phyloP scores from a whole-genome alignment of 2,888 invertebrate genomes.

The Nipponacmea schrenckii region DNA sequence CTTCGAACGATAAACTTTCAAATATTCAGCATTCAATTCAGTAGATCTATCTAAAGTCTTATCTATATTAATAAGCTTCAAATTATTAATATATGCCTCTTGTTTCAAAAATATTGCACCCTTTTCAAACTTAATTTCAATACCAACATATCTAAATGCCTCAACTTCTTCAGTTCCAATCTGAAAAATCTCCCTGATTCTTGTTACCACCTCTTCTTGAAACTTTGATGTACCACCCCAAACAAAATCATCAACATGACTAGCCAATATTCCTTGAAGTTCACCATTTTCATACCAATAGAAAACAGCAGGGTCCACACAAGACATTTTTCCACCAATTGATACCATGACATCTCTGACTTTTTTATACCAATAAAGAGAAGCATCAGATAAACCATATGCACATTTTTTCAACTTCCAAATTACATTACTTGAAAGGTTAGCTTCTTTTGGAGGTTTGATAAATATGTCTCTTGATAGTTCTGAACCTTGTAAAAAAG shows the following conservation, averaged over 20 bases:
- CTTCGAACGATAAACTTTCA: background rate
- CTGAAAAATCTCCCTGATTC: background rate
- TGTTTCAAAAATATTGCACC: background rate
- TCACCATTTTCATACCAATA: slow-evolving; percentile 7
- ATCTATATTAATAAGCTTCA: background rate
- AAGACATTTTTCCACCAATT: slow-evolving; percentile 8
- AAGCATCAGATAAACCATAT: background rate
- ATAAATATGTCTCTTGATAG: background rate
- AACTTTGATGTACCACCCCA: background rate
- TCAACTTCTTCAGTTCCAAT: background rate
- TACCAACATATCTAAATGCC: background rate
- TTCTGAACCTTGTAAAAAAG: slow-evolving; percentile 9
- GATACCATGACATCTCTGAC: background rate
- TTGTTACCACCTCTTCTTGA: background rate
- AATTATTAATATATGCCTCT: background rate
- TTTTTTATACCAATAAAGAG: slow-evolving; percentile 5
- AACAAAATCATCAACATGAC: slow-evolving; percentile 18
- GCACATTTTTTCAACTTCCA: background rate
- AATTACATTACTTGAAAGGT: background rate
- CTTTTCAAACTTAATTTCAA: background rate
- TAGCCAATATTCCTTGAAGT: background rate
- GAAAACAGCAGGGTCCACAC: slow-evolving; percentile 14
- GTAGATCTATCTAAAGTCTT: background rate
- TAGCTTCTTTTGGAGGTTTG: slow-evolving; percentile 9
- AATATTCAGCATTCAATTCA: background rate